phyloP scores from a whole-genome alignment of 2,888 invertebrate genomes.

The Steromphala cineraria region DNA sequence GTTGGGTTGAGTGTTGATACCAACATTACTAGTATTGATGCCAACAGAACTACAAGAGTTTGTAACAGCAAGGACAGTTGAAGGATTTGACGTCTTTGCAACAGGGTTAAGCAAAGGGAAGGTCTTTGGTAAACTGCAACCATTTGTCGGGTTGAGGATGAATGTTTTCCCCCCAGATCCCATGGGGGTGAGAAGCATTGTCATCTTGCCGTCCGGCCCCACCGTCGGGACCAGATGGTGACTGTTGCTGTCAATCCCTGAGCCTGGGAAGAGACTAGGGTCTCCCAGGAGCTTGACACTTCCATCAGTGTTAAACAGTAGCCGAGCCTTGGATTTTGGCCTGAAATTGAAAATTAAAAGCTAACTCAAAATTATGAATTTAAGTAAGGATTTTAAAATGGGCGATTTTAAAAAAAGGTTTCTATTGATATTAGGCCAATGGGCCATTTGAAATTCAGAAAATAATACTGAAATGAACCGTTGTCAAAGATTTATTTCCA shows the following conservation, averaged over 20 bases:
- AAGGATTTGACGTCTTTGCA: neutral
- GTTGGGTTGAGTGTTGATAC: neutral
- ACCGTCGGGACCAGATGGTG: slow-evolving; percentile 1
- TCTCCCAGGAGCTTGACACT: slow-evolving; percentile 8
- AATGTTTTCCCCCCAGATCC: neutral
- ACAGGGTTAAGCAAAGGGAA: neutral
- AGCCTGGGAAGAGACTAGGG: neutral
- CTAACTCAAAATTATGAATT: no score
- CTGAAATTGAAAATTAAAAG: neutral
- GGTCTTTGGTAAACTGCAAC: neutral
- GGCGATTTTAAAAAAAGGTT: no score
- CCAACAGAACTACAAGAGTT: no score
- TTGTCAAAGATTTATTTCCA: no score
- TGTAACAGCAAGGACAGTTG: neutral
- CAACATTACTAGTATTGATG: no score
- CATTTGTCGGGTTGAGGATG: slow-evolving; percentile 4
- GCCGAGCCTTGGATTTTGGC: neutral
- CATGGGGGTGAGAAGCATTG: neutral
- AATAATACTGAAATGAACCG: no score
- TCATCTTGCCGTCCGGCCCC: neutral
- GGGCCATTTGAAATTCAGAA: no score
- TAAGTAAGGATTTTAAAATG: no score
- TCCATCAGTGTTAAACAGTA: slow-evolving; percentile 10
- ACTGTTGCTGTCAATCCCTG: neutral
- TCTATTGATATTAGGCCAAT: no score